Evolutionary conservation across 1,140 invertebrate genomes (phyloP).

Genomic region (Hyposmocoma kahamanoa): DNA sequence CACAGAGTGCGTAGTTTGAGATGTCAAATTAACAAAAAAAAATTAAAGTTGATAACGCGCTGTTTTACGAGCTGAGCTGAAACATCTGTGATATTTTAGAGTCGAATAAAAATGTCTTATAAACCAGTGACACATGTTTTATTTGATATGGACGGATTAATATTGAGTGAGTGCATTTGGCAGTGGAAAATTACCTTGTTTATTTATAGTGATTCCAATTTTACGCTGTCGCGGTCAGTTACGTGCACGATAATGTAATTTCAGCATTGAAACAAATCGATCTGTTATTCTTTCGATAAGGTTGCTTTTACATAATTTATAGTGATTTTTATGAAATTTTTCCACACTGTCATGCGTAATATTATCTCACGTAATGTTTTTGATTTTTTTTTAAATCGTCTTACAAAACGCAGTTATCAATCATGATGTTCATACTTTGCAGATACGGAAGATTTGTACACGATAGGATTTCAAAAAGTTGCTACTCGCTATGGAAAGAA

Average conservation of each 20-base stretch:
- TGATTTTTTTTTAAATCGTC: too few species aligned
- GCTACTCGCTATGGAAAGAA: slow-evolving; percentile 80
- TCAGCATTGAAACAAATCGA: too few species aligned
- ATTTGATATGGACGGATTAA: slow-evolving; percentile 70
- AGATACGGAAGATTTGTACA: slow-evolving; percentile 90
- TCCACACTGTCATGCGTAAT: too few species aligned
- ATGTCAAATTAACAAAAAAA: too few species aligned
- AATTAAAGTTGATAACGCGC: too few species aligned
- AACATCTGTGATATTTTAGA: slow-evolving; percentile 13
- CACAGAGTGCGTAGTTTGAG: too few species aligned
- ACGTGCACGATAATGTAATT: too few species aligned
- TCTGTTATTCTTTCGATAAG: too few species aligned
- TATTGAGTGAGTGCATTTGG: slow-evolving; percentile 48
- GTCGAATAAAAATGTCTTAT: slow-evolving; percentile 35
- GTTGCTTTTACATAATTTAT: too few species aligned
- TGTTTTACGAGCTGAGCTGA: too few species aligned
- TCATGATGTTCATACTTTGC: slow-evolving; percentile 20
- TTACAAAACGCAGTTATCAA: background rate
- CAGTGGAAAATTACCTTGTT: background rate
- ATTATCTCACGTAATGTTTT: too few species aligned
- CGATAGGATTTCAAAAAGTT: slow-evolving; percentile 80
- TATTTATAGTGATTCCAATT: background rate
- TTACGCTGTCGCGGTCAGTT: background rate
- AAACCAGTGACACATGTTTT: slow-evolving; percentile 59
- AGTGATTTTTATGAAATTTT: too few species aligned